These are phyloP conservation scores for Melanotaenia duboulayi DNA, from an alignment of 2,113 vertebrate species.

Conservation along the genomic window DNA sequence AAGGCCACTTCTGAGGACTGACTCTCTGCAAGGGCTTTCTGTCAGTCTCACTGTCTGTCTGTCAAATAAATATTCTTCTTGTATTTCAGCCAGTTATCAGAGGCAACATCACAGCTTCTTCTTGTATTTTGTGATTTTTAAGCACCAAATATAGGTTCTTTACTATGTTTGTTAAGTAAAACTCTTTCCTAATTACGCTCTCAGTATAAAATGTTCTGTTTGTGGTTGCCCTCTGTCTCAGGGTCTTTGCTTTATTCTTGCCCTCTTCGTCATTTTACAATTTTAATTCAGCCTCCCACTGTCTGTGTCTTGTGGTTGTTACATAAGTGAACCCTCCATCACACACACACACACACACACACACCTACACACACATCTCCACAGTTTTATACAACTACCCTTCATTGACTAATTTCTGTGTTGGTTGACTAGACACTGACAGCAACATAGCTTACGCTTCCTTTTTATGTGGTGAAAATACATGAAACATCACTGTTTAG, in stretches of 20 bases:
- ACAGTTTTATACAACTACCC: slow-evolving; percentile 4
- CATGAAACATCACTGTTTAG: background rate
- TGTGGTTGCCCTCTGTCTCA: slow-evolving; percentile 32
- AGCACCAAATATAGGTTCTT: background rate
- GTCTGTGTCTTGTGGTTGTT: slow-evolving; percentile 53
- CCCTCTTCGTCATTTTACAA: slow-evolving; percentile 39
- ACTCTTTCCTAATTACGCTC: too few relatives aligned
- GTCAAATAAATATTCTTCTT: slow-evolving; percentile 20
- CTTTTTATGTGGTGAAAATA: background rate
- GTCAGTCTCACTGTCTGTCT: slow-evolving; percentile 37
- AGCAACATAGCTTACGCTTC: slow-evolving; percentile 11
- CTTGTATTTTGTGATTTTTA: background rate
- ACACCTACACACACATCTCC: background rate
- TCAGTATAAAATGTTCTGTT: background rate
- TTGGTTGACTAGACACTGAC: slow-evolving; percentile 14
- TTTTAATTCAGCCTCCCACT: slow-evolving; percentile 49
- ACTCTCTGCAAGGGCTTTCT: slow-evolving; percentile 48
- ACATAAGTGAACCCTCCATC: slow-evolving; percentile 51
- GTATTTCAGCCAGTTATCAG: slow-evolving; percentile 31
- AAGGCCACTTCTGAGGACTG: slow-evolving; percentile 72
- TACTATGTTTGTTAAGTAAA: background rate
- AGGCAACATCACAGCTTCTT: background rate
- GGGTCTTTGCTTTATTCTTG: slow-evolving; percentile 43
- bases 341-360: background rate
- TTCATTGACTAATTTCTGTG: slow-evolving; percentile 15